Evolutionary conservation across 2,797 vertebrate genomes (phyloP), one percentile per base, ranked within the genome.

Genomic region (Cetoscarus ocellatus): DNA sequence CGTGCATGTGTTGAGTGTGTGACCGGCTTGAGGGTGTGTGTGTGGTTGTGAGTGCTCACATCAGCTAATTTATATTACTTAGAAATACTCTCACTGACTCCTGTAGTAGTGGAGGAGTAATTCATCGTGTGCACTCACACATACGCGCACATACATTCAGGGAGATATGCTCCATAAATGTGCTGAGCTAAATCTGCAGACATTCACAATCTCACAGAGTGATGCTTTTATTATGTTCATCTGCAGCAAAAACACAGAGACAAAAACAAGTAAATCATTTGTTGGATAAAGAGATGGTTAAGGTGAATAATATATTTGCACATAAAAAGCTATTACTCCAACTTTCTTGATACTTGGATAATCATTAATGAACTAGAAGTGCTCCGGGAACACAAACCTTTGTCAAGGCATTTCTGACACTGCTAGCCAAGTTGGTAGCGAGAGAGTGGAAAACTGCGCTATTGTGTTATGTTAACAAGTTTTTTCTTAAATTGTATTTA

Each of bases 21-120:
- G 48, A 38, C 50, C 50, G 50, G 61, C 50, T 57, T 17, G 60
- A 10, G 3, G 12, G 76, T 34, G 65, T 36, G 40, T 54, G 51
- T 18, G 52, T 34, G 48, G 50, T 0, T 10, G 34, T 54, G 7
- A 15, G 52, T 38, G 35, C 61, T 85, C 58, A 63, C n/a, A 82
- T 86, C 65, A 85, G 78, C 69, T 77, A 79, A 85, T 79, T 71
- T 75, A 68, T 50, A 79, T 51, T 47, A 59, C 47, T 14, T 27
- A 43, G 40, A 53, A 75, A 77, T 72, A 71, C 45, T 63, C 18
- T 52, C 1, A 8, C 36, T 63, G 63, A 77, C 15, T 65, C 10
- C 34, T 36, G 59, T 55, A 59, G 67, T 61, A 52, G 50, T 12
- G 8, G 27, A 51, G 60, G 11, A 70, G 61, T 67, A 53, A 65